Base-by-base conservation (phyloP, 2,113 vertebrate species). In the Vulpes lagopus region DNA sequence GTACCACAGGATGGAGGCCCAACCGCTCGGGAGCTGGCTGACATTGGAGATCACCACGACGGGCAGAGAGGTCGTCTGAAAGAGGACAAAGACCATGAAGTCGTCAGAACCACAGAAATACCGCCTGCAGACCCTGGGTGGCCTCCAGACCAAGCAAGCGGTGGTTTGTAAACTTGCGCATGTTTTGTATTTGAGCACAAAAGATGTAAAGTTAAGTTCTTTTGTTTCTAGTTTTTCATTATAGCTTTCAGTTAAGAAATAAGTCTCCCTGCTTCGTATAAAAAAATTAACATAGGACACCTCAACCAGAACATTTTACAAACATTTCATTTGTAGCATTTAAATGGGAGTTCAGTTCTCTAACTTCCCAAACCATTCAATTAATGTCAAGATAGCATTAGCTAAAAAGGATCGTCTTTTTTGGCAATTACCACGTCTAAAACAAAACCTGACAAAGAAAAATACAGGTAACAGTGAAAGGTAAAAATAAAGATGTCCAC, bases 1-100 rank as follows among this genome's bases (percentile, higher is more conserved):
- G 99, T 99, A 99, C 99, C 99, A 99, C 51, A 99, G 98, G 98
- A 99, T 99, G 79, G 99, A 99, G 86, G 99, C 99, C 99, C 99
- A 99, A 84, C 99, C 99, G 23, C 99, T 99, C 38, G 99, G 99
- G 76, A 99, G 99, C 98, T 99, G 99, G 97, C 99, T 99, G 74
- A 99, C 99, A 0, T 99, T 99, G 67, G 99, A 99, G 98, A 99
- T 99, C 88, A 99, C 99, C 59, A 99, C 99, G 1, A 99, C 98
- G 0, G 99, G 99, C 95, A 99, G 99, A 9, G 99, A 99, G 10
- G 99, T 98, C 6, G 99, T 99, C 99, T 99, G 84, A 69, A 98
- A 98, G 76, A 65, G 2, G 62, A 97, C 80, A 92, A 15, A 89
- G 8, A 92, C 83, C 43, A 59, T 91, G 86, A 95, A 38, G 67